Evolutionary conservation across 2,888 invertebrate genomes (phyloP).

Genomic region (Crematogaster levior): DNA sequence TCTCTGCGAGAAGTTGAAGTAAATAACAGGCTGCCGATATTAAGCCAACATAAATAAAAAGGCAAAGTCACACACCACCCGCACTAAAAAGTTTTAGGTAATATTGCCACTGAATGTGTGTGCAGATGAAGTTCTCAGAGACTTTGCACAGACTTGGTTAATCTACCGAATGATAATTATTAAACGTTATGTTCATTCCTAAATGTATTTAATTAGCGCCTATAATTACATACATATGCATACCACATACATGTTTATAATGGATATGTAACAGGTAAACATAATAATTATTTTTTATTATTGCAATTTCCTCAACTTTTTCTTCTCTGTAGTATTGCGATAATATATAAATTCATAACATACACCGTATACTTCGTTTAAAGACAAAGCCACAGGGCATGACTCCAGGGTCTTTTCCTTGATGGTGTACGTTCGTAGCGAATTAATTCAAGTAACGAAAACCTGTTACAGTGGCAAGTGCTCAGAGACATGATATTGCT

Average conservation of each 20-base stretch:
- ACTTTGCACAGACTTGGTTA: not conserved
- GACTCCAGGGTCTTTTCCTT: not conserved
- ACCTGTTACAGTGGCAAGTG: conserved; percentile 44
- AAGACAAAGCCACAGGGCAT: not conserved
- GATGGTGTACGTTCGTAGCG: conserved; percentile 19
- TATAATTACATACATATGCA: not conserved
- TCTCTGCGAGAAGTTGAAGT: not conserved
- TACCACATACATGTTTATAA: not conserved
- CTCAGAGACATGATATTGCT: conserved; percentile 41
- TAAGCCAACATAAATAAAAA: conserved; percentile 28
- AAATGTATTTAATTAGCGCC: not conserved
- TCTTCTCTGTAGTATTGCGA: not conserved
- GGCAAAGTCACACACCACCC: not conserved
- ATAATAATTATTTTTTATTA: not conserved
- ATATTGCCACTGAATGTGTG: not conserved
- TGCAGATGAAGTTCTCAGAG: not conserved
- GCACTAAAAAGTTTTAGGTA: conserved; percentile 25
- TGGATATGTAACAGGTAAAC: not conserved
- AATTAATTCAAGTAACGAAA: conserved; percentile 58
- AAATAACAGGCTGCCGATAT: conserved; percentile 22
- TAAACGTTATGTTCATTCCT: not conserved
- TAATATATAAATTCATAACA: not conserved
- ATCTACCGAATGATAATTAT: not conserved
- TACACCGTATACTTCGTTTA: conserved; percentile 25
- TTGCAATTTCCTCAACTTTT: not conserved